Base-by-base conservation (phyloP, 2,797 vertebrate species). In the Poliocrania exsul region DNA sequence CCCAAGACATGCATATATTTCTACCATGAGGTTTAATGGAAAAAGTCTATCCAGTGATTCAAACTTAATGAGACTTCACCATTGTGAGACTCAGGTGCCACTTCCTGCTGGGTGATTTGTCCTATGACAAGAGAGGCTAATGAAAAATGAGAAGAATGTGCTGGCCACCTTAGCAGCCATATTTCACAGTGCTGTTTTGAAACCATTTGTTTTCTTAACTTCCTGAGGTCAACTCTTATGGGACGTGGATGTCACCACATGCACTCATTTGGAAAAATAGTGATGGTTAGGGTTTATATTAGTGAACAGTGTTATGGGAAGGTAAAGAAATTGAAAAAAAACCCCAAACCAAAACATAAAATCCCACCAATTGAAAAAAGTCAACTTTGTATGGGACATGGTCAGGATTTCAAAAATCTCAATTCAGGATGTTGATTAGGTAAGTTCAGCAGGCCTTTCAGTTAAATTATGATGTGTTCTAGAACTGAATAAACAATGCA, bases 151-250 rank as follows among this genome's bases (percentile, higher is more conserved):
- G 87, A 94, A 61, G 92, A 96, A 97, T 97, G 96, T 93, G 93
- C 90, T 93, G 75, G 94, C 73, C 81, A 93, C 96, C 88, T 78
- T 79, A 85, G 90, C 60, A 92, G 88, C 90, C 91, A 90, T 97
- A 97, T 96, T 97, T 97, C 95, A 96, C 92, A 91, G 86, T 56
- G 79, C 78, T 81, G 35, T 90, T 96, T 95, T 95, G 93, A 93
- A 92, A 81, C 74, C 2, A 10, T 95, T 97, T 97, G 95, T 97
- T 97, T 97, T 95, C 94, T 96, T 97, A 97, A 93, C 92, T 97
- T 97, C 88, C 86, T 53, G 87, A 95, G 96, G 95, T 96, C 96
- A 96, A 57, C 5, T 33, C 95, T 96, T 96, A 78, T 11, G 2
- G 92, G 95, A 94, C 95, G 95, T 92, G 91, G 93, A 97, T 96